Evolutionary conservation across 2,888 invertebrate species (phyloP).

Genomic region (Itoplectis maculator): DNA sequence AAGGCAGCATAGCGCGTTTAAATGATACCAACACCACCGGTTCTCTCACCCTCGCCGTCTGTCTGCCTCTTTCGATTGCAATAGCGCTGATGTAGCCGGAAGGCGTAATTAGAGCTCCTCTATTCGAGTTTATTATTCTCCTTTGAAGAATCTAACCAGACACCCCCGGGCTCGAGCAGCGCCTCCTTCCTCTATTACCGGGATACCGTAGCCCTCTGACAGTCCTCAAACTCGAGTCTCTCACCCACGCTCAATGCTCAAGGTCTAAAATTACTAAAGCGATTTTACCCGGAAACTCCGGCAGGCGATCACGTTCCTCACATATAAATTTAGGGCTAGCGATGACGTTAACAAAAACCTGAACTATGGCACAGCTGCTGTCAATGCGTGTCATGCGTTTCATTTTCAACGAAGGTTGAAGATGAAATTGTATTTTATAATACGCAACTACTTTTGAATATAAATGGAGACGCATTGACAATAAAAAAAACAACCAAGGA

Average conservation of each 20-base stretch:
- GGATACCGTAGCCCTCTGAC: not conserved
- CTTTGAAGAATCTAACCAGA: slow-evolving; percentile 72
- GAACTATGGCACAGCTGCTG: not conserved
- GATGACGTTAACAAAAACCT: not conserved
- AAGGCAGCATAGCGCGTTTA: not conserved
- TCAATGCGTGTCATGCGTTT: too few relatives aligned
- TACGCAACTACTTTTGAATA: not conserved
- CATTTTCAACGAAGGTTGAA: too few relatives aligned
- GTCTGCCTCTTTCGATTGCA: slow-evolving; percentile 5
- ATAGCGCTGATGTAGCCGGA: slow-evolving; percentile 65
- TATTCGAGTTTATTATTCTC: slow-evolving; percentile 76
- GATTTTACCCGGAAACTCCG: slow-evolving; percentile 27
- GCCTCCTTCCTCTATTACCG: slow-evolving; percentile 33
- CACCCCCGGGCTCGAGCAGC: slow-evolving; percentile 34
- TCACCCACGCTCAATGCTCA: not conserved
- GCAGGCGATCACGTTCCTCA: slow-evolving; percentile 35
- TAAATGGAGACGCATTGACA: not conserved
- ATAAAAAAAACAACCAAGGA: not conserved
- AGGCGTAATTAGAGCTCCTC: slow-evolving; percentile 76
- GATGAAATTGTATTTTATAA: too few relatives aligned
- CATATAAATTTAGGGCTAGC: not conserved
- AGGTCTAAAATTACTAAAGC: slow-evolving; percentile 30
- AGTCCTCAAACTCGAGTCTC: slow-evolving; percentile 11
- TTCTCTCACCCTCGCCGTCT: not conserved
- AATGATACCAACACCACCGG: slow-evolving; percentile 11